A percentile compares a stretch with the other conserved stretches of the same genome.
Conservation (phyloP, 1,140 invertebrate species). For the Meloidogyne floridensis region DNA sequence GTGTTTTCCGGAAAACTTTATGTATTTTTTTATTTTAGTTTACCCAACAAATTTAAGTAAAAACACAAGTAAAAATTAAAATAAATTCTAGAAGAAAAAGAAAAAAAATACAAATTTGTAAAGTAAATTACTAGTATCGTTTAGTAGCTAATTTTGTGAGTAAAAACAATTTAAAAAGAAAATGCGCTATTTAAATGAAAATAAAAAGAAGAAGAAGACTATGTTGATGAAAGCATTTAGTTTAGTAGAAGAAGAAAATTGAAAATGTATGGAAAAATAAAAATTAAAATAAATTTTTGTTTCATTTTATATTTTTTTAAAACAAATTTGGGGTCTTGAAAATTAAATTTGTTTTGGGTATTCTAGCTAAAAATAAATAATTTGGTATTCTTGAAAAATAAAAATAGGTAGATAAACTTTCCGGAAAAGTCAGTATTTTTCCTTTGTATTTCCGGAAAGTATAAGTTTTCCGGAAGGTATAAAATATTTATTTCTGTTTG, state of each 20-base stretch:
- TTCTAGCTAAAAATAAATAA: too few species aligned
- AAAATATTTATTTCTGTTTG: too few species aligned
- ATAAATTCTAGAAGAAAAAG: not conserved
- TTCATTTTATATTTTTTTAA: not conserved
- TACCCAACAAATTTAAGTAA: too few species aligned
- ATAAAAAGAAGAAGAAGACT: not conserved
- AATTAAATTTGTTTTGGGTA: not conserved
- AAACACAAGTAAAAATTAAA: not conserved
- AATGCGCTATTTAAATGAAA: not conserved
- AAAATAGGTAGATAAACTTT: too few species aligned
- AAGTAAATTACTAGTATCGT: not conserved
- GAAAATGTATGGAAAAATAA: not conserved
- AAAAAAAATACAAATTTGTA: not conserved
- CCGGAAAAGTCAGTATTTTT: too few species aligned
- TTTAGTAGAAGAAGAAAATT: too few species aligned
- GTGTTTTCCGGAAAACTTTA: too few species aligned
- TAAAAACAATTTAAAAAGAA: constrained; percentile 15
- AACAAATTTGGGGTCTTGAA: not conserved
- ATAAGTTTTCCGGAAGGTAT: too few species aligned
- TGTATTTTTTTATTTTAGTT: too few species aligned
- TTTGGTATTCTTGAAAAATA: too few species aligned
- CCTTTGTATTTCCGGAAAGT: too few species aligned
- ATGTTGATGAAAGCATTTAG: too few species aligned
- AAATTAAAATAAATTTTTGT: not conserved
- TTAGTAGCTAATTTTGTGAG: not conserved